Evolutionary conservation across 2,797 vertebrate genomes (phyloP).

Genomic region (Periparus ater): DNA sequence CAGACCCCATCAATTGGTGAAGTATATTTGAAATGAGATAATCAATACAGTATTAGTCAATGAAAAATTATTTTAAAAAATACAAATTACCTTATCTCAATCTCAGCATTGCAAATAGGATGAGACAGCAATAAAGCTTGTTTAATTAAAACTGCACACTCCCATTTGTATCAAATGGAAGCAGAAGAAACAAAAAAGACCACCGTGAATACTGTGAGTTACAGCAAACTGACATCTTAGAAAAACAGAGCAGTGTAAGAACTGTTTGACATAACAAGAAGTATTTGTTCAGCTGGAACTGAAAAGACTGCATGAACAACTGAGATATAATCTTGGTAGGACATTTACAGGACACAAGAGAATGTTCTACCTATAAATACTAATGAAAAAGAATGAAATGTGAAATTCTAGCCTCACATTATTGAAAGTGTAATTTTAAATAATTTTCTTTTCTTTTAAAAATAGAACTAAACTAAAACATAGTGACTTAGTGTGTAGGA

Average conservation of each 20-base stretch:
- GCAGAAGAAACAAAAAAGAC: not conserved
- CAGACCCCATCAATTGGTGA: not conserved
- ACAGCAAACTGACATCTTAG: not conserved
- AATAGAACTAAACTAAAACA: not conserved
- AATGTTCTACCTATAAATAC: not conserved
- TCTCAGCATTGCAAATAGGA: not conserved
- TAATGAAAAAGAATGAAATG: not conserved
- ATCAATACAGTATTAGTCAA: not conserved
- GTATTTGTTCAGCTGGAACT: slow-evolving; percentile 40
- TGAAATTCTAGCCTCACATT: not conserved
- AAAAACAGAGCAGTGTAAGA: not conserved
- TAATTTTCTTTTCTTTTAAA: not conserved
- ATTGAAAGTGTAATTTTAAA: not conserved
- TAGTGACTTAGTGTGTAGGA: not conserved
- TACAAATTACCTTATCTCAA: not conserved
- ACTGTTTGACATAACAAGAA: not conserved
- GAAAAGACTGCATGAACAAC: not conserved
- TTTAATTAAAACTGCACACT: not conserved
- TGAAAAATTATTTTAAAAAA: not conserved
- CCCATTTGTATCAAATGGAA: not conserved
- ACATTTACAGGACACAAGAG: not conserved
- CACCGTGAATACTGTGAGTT: not conserved
- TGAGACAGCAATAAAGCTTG: not conserved
- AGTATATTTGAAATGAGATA: not conserved
- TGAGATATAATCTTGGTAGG: not conserved